A percentile compares a stretch with the other conserved stretches of the same genome.
Conservation (phyloP, 2,888 invertebrate genomes). For the Teleiodes luculella region DNA sequence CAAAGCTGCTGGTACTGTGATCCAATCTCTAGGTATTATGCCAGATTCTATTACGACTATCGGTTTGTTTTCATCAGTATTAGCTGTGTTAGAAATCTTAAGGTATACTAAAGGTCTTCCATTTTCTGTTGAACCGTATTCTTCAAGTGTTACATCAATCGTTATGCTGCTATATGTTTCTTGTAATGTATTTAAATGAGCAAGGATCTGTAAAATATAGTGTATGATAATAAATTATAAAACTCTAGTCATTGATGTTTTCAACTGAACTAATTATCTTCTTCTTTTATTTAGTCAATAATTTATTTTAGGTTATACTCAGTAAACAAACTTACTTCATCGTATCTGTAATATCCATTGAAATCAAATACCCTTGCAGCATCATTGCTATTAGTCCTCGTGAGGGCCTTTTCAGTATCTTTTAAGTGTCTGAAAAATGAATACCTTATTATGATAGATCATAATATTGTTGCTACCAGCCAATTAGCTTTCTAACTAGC, state of each 20-base stretch:
- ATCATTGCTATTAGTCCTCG: constrained; percentile 19
- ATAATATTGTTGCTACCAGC: neutral
- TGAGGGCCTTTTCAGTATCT: constrained; percentile 26
- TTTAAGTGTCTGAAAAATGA: constrained; percentile 47
- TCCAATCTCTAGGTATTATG: constrained; percentile 85
- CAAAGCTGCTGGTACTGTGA: constrained; percentile 81
- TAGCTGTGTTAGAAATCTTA: constrained; percentile 58
- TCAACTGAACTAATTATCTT: neutral
- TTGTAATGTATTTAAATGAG: constrained; percentile 39
- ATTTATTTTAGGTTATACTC: too few relatives aligned
- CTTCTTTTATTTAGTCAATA: neutral
- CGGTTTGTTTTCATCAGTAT: constrained; percentile 52
- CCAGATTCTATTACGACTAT: constrained; percentile 79
- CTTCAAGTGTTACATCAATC: constrained; percentile 37
- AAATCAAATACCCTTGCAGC: constrained; percentile 37
- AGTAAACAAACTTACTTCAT: constrained; percentile 38
- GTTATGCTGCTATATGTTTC: constrained; percentile 31
- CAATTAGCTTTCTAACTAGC: too few relatives aligned
- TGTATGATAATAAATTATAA: too few relatives aligned
- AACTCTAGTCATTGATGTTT: too few relatives aligned
- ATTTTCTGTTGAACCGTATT: constrained; percentile 46
- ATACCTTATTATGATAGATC: too few relatives aligned
- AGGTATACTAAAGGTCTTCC: constrained; percentile 58
- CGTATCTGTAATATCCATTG: constrained; percentile 47
- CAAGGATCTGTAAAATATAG: constrained; percentile 55